phyloP scores from a whole-genome alignment of 2,113 vertebrate species.

The Corvus hawaiiensis region DNA sequence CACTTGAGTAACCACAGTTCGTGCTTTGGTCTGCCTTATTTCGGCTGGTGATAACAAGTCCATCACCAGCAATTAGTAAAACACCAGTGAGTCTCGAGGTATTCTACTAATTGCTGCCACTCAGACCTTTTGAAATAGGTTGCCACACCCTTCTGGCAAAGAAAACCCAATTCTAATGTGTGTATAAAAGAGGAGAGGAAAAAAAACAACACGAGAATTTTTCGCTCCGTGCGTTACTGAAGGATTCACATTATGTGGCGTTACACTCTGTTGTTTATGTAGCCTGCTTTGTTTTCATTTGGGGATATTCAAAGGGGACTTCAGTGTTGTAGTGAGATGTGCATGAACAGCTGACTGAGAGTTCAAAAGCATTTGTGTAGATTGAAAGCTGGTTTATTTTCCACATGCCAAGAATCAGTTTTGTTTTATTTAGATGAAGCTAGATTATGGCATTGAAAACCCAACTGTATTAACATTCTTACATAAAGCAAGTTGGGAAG shows the following conservation, averaged over 20 bases:
- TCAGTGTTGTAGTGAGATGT: neutral
- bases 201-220: neutral
- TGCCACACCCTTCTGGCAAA: neutral
- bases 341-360: slow-evolving; percentile 11
- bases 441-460: slow-evolving; percentile 54
- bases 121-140: neutral
- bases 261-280: neutral
- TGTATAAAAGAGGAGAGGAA: neutral
- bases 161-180: neutral
- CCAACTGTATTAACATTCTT: slow-evolving; percentile 16
- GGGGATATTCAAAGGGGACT: neutral
- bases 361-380: neutral
- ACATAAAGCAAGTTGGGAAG: slow-evolving; percentile 2
- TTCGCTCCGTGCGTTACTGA: neutral
- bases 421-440: slow-evolving; percentile 55
- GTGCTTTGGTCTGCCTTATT: neutral
- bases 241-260: neutral
- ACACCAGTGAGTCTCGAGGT: neutral
- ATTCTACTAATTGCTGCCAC: neutral
- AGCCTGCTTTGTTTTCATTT: slow-evolving; percentile 17
- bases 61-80: neutral
- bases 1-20: neutral
- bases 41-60: neutral
- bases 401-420: slow-evolving; percentile 20
- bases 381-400: slow-evolving; percentile 35